Evolutionary conservation across 2,113 vertebrate genomes (phyloP).

Genomic region (Onychostruthus taczanowskii): DNA sequence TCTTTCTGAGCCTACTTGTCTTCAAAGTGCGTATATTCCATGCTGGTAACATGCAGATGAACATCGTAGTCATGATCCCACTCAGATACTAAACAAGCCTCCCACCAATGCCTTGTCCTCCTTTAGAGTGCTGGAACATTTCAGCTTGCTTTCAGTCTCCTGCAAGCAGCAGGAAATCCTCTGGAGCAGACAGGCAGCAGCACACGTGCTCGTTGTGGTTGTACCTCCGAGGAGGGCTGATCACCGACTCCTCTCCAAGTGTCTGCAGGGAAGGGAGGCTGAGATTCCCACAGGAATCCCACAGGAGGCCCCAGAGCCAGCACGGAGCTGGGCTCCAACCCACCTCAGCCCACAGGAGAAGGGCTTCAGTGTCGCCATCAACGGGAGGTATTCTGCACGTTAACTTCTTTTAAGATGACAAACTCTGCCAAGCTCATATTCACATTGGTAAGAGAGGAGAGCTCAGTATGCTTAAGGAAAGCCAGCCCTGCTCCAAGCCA

Average conservation of each 20-base stretch:
- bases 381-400: rapidly evolving
- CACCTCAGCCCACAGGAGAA: background rate
- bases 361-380: background rate
- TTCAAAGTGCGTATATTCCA: slow-evolving; percentile 51
- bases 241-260: rapidly evolving
- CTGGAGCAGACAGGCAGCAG: slow-evolving; percentile 38
- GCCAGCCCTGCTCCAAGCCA: background rate
- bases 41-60: slow-evolving; percentile 66
- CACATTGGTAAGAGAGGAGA: background rate
- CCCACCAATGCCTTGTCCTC: slow-evolving; percentile 58
- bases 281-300: background rate
- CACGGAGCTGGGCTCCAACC: background rate
- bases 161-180: slow-evolving; percentile 52
- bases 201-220: background rate
- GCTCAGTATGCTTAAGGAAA: background rate
- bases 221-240: background rate
- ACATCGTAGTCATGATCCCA: slow-evolving; percentile 69
- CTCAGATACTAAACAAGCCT: slow-evolving; percentile 67
- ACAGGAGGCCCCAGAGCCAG: background rate
- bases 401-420: background rate
- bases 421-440: background rate
- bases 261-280: background rate
- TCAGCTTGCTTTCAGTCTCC: slow-evolving; percentile 21
- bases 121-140: slow-evolving; percentile 48
- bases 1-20: slow-evolving; percentile 49